Percentiles rank a stretch among this genome's conserved stretches.
Conservation (phyloP, 2,113 vertebrate species). For the Enhydra lutris region DNA sequence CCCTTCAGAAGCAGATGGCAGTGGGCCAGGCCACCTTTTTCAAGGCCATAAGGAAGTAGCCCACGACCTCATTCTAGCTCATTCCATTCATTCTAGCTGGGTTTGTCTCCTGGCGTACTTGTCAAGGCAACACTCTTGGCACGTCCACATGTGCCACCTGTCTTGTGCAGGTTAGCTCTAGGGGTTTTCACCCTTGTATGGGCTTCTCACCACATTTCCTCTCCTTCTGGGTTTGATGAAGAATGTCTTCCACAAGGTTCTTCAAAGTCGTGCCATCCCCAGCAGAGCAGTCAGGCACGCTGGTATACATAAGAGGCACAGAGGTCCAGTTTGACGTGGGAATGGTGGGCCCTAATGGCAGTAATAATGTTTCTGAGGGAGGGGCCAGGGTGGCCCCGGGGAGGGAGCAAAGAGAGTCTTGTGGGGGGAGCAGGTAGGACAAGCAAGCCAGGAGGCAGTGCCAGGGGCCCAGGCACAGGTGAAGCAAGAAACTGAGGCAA, state of each 20-base stretch:
- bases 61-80: too few species aligned
- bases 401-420: background rate
- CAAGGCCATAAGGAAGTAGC: background rate
- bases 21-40: background rate
- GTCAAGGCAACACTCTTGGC: background rate
- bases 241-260: background rate
- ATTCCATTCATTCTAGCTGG: too few species aligned
- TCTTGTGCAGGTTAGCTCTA: background rate
- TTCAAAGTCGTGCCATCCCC: background rate
- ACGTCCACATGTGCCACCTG: fast-evolving
- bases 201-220: background rate
- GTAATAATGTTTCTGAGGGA: background rate
- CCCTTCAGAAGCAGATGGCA: background rate
- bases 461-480: background rate
- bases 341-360: background rate
- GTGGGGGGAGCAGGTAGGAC: too few species aligned
- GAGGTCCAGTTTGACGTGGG: background rate
- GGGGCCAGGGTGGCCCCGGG: too few species aligned
- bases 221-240: background rate
- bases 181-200: background rate
- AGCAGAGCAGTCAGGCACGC: background rate
- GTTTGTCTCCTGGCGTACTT: background rate
- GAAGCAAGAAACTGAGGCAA: background rate
- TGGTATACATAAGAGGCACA: background rate
- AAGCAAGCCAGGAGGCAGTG: background rate